Base-by-base conservation (phyloP, 1,140 invertebrate genomes). In the Drosophila azteca region DNA sequence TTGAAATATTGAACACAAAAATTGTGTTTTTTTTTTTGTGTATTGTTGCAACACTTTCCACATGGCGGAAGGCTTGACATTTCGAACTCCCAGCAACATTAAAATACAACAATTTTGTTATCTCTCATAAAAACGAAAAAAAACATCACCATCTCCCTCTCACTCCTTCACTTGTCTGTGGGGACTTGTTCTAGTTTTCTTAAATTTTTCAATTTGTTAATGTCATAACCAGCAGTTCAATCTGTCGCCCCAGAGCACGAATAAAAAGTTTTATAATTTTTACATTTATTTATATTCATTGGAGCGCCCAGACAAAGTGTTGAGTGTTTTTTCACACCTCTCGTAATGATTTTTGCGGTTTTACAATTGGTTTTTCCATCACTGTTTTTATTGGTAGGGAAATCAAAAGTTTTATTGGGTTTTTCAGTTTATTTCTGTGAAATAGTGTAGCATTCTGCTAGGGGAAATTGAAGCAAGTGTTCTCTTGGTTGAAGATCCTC, bases 101-200 rank as follows among this genome's bases (percentile, higher is more conserved):
- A 88, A 77, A 88, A 77, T 77, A 39, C 13, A 39, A 39, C 75
- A 85, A 75, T 51, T 82, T 71, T 88, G 74, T 87, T 87, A 87
- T 87, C 82, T 87, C 74, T 78, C 65, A 62, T 82, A 88, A 84
- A 84, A 81, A 68, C 31, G 66, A 60, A 57, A 68, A 76, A 71
- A 61, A 63, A 85, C 77, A n/a, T 29, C 15, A n/a, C 35, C 15
- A 41, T 45, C 51, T 45, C 54, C 51, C 60, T 43, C 60, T 75
- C 49, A 15, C 15, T 55, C 49, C 44, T 13, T 13, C 17, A 20
- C 17, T 20, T 20, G 17, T 87, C 78, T 84, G 78, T 61, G 26
- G 64, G 59, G 68, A 77, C 65, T 70, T 85, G 82, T 67, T 52
- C 82, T 48, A 84, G 67, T 74, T 81, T 80, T 48, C 55, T 4